Percentiles rank a stretch among this genome's conserved stretches.
phyloP scores from a whole-genome alignment of 2,888 invertebrate genomes.

The Phorcus lineatus region DNA sequence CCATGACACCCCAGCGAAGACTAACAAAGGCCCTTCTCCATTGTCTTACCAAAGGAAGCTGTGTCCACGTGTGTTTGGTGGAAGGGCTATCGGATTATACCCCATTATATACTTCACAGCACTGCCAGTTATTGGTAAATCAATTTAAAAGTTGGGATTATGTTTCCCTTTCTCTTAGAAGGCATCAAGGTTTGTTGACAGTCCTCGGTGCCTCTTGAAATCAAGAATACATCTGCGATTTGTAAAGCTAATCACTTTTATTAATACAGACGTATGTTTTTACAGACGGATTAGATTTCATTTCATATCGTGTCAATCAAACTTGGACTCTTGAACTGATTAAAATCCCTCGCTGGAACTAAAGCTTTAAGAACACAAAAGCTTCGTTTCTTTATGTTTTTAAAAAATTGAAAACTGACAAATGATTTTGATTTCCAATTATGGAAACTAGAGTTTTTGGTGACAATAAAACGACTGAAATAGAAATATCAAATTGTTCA shows the following conservation, averaged over 20 bases:
- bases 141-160: conserved; percentile 16
- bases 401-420: too few relatives aligned
- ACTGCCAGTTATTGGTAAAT: conserved; percentile 17
- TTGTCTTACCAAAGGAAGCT: not conserved
- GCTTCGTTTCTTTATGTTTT: too few relatives aligned
- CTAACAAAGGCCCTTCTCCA: not conserved
- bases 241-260: not conserved
- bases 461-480: too few relatives aligned
- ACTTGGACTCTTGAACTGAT: not conserved
- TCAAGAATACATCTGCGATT: not conserved
- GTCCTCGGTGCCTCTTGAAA: not conserved
- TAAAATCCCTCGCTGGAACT: too few relatives aligned
- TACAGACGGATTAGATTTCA: conserved; percentile 7
- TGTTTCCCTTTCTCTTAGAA: not conserved
- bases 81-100: conserved; percentile 2
- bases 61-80: not conserved
- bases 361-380: too few relatives aligned
- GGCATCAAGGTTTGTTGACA: not conserved
- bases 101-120: conserved; percentile 13
- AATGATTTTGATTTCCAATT: too few relatives aligned
- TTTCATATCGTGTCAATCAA: conserved; percentile 22
- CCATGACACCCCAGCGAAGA: not conserved
- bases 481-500: too few relatives aligned
- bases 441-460: too few relatives aligned
- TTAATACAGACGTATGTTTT: conserved; percentile 16